Base-by-base conservation (phyloP, 2,797 vertebrate species). In the Meda fulgida region DNA sequence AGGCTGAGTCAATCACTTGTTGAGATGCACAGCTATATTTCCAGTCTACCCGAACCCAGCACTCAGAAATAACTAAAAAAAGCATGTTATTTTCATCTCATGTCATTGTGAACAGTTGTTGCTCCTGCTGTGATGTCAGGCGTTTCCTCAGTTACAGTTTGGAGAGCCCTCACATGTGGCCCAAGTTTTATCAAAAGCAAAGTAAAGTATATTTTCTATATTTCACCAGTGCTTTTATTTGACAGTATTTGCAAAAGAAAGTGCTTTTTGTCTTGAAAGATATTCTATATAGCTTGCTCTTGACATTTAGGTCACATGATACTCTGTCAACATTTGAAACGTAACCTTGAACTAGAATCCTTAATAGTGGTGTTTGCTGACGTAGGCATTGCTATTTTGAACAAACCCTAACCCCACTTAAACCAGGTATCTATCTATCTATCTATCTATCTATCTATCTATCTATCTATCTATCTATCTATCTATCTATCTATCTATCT, bases 1-100 rank as follows among this genome's bases (percentile, higher is more conserved):
- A 89, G 90, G 89, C 88, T 92, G 92, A 95, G 93, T 96, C 94
- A 93, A 93, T 96, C 95, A 94, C 85, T 73, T 81, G 77, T 89
- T 66, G 38, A 85, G 86, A 85, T 84, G 73, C 76, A 81, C 67
- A 77, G 77, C 72, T 60, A 51, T 53, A 58, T 75, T 83, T 86
- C 60, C 84, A 86, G 85, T 84, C 81, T 66, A 7, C 89, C 87
- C 78, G 79, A 70, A 83, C 53, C 76, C 80, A 38, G 87, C 53
- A 75, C 82, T 75, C 6, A 66, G 36, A 78, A 43, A 69, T 18
- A n/a, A 73, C 43, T 80, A 38, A 60, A 67, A 43, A 67, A 84
- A 81, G 85, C 81, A 82, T 81, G 51, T 71, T 73, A 48, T 80
- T 85, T 72, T 80, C 83, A 67, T 66, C 77, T 51, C 40, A 21